phyloP scores from a whole-genome alignment of 1,140 invertebrate genomes.

The Venustaconcha ellipsiformis region DNA sequence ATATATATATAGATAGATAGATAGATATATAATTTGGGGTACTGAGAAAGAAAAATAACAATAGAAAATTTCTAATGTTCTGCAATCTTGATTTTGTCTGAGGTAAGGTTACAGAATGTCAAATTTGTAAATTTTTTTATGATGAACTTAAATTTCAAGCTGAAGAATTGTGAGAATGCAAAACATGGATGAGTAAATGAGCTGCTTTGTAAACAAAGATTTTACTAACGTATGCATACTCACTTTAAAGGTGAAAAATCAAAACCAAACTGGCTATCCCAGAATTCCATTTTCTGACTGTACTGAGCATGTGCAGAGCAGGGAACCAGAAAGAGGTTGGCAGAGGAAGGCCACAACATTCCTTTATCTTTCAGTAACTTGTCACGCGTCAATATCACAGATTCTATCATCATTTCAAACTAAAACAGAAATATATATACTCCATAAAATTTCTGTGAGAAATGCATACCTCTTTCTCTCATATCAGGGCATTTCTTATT shows the following conservation, averaged over 20 bases:
- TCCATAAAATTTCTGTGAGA: no score
- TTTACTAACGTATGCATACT: neutral
- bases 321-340: constrained; percentile 27
- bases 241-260: constrained; percentile 31
- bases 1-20: no score
- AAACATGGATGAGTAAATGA: neutral
- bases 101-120: neutral
- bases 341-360: constrained; percentile 21
- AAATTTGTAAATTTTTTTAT: neutral
- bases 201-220: neutral
- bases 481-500: no score
- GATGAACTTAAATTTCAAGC: no score
- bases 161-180: neutral
- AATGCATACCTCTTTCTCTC: no score
- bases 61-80: no score
- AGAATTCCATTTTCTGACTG: constrained; percentile 13
- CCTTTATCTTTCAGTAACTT: constrained; percentile 11
- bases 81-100: neutral
- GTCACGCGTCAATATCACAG: constrained; percentile 17
- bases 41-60: no score
- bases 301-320: constrained; percentile 16
- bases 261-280: constrained; percentile 27
- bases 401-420: constrained; percentile 31
- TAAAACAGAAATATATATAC: constrained; percentile 6
- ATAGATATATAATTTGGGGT: no score